Evolutionary conservation across 1,140 invertebrate species (phyloP), one percentile per base, ranked within the genome.

Genomic region (Brachionus sp.): DNA sequence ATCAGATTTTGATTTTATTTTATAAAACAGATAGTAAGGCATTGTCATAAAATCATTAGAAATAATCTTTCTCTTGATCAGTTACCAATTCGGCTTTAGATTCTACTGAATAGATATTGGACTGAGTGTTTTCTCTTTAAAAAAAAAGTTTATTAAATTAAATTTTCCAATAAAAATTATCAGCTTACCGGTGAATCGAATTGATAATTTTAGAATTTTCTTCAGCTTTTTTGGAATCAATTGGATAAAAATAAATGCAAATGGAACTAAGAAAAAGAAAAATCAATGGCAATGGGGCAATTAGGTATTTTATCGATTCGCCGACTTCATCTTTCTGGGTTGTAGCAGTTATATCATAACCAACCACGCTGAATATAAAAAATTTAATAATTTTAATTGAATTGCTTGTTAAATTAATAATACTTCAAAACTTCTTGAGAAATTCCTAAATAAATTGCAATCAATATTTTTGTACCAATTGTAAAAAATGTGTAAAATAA

Each of bases 401-500:
- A 29, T 12, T 10, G 33, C 12, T 46, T 10, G 33, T 16, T 10
- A 19, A 37, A 75, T 42, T 7, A 19, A 37, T 13, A 37, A 25
- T 78, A 78, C 77, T 23, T n/a, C 4, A 80, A 50, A 25, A 83
- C 66, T n/a, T 16, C 64, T 68, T 83, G 80, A 3, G 80, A 83
- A 33, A 83, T 35, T 12, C 62, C 80, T 1, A 83, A 23, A 33
- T 50, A 70, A 53, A 83, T 83, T n/a, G 80, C 80, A 13, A 68
- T 66, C 6, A 83, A 68, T 29, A 83, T 53, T 68, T 83, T 83
- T 12, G 37, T 68, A 10, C 57, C 80, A 16, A 83, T 12, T 12
- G 44, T 46, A 19, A 83, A 68, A 44, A 83, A 83, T 4, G 62
- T 68, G 33, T 68, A 83, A 73, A 83, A 83, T 19, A 83, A 37